A percentile compares a stretch with the other conserved stretches of the same genome.
These are phyloP conservation scores for Epicauta chinensis DNA, from an alignment of 1,140 invertebrate genomes.

Conservation along the genomic window DNA sequence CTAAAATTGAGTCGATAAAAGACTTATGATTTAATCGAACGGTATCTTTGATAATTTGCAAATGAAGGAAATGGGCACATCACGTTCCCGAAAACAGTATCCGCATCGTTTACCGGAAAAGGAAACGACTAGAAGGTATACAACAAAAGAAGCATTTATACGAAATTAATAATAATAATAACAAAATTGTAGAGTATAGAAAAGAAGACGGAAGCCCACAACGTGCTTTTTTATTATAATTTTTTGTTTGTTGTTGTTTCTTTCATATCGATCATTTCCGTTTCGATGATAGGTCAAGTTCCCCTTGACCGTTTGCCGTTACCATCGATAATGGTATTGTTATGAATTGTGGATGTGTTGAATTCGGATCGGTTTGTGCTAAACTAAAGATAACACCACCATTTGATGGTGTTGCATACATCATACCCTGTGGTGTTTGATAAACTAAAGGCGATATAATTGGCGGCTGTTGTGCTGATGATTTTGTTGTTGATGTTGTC, in stretches of 20 bases:
- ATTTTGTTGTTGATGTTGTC: constrained; percentile 3
- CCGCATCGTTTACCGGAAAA: constrained; percentile 12
- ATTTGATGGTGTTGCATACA: constrained; percentile 40
- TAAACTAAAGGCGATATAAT: constrained; percentile 38
- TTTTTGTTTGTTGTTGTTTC: no score
- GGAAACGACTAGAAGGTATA: constrained; percentile 1
- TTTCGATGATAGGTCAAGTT: constrained; percentile 41
- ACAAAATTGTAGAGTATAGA: no score
- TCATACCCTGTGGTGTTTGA: constrained; percentile 41
- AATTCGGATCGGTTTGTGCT: constrained; percentile 29
- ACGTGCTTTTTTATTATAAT: no score
- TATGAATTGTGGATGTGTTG: constrained; percentile 51
- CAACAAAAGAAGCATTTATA: not conserved
- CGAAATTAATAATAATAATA: not conserved
- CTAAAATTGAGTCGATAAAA: no score
- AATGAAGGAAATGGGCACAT: constrained; percentile 10
- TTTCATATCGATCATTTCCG: constrained; percentile 38
- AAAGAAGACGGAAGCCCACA: constrained; percentile 14
- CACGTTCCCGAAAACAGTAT: constrained; percentile 2
- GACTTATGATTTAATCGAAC: no score
- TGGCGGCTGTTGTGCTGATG: constrained; percentile 12
- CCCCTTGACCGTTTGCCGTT: constrained; percentile 44
- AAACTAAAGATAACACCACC: constrained; percentile 41
- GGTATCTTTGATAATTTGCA: no score
- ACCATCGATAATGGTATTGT: constrained; percentile 55